Conservation (phyloP, 2,797 vertebrate species). For the Dendrocincla fuliginosa region DNA sequence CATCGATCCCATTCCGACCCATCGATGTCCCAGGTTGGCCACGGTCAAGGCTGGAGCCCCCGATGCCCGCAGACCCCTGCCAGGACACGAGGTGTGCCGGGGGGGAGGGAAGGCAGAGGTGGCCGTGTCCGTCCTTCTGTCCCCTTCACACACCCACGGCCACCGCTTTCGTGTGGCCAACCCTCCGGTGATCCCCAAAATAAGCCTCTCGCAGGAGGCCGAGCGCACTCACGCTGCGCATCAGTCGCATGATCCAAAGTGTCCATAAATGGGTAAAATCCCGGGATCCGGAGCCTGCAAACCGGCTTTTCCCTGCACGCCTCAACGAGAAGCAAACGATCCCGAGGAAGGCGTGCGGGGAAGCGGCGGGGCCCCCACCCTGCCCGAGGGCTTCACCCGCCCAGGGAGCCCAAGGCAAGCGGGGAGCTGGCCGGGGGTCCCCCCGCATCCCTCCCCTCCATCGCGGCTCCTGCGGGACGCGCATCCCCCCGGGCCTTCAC, state of each 20-base stretch:
- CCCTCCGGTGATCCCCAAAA: neutral
- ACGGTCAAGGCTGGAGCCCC: neutral
- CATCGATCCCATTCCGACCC: neutral
- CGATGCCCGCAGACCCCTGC: neutral
- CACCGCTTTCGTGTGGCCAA: neutral
- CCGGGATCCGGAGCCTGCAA: neutral
- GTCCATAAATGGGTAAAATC: neutral
- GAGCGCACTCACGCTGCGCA: neutral
- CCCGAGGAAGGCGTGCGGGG: neutral
- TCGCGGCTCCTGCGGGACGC: neutral
- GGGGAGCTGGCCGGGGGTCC: neutral
- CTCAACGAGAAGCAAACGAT: neutral
- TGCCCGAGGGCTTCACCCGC: neutral
- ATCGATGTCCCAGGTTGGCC: fast-evolving
- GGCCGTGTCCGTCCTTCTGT: neutral
- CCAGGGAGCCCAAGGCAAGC: neutral
- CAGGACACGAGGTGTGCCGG: neutral
- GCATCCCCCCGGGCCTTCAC: neutral
- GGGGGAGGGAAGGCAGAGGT: neutral
- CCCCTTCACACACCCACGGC: neutral
- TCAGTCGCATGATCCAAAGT: neutral
- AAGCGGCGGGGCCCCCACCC: fast-evolving
- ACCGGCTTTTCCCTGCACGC: neutral
- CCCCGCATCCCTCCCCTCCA: neutral
- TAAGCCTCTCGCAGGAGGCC: neutral